phyloP scores from a whole-genome alignment of 1,140 invertebrate species.

The Drosophila sp. region DNA sequence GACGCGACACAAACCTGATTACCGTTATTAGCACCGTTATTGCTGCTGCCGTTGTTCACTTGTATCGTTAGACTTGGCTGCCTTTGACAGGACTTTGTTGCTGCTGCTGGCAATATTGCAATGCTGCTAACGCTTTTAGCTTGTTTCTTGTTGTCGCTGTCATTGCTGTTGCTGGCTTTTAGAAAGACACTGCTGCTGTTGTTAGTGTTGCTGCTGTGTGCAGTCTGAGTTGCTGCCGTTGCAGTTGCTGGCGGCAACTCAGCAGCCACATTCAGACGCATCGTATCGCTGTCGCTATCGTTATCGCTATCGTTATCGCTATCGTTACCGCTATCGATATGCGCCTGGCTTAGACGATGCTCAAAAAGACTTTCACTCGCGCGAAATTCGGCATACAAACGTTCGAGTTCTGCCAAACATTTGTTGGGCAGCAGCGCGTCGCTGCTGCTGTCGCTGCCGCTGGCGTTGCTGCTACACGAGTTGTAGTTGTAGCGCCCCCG shows the following conservation, averaged over 20 bases:
- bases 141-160: slow-evolving; percentile 42
- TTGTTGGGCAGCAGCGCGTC: slow-evolving; percentile 74
- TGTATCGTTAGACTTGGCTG: slow-evolving; percentile 82
- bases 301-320: slow-evolving; percentile 56
- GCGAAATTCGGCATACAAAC: slow-evolving; percentile 83
- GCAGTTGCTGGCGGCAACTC: slow-evolving; percentile 50
- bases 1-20: slow-evolving; percentile 56
- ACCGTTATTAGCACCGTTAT: slow-evolving; percentile 62
- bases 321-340: slow-evolving; percentile 33
- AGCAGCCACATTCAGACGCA: slow-evolving; percentile 74
- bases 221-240: slow-evolving; percentile 42
- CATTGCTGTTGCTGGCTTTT: slow-evolving; percentile 40
- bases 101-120: slow-evolving; percentile 52
- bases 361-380: slow-evolving; percentile 81
- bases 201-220: slow-evolving; percentile 31
- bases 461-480: slow-evolving; percentile 1
- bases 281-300: slow-evolving; percentile 58
- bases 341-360: slow-evolving; percentile 39
- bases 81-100: slow-evolving; percentile 70
- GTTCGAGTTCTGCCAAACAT: slow-evolving; percentile 83
- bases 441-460: slow-evolving; percentile 19
- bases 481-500: slow-evolving; percentile 38
- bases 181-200: slow-evolving; percentile 72
- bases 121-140: slow-evolving; percentile 56
- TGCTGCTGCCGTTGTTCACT: slow-evolving; percentile 70